A percentile compares a stretch with the other conserved stretches of the same genome.
Conservation (phyloP, 2,888 invertebrate species). For the Ellobium chinense region DNA sequence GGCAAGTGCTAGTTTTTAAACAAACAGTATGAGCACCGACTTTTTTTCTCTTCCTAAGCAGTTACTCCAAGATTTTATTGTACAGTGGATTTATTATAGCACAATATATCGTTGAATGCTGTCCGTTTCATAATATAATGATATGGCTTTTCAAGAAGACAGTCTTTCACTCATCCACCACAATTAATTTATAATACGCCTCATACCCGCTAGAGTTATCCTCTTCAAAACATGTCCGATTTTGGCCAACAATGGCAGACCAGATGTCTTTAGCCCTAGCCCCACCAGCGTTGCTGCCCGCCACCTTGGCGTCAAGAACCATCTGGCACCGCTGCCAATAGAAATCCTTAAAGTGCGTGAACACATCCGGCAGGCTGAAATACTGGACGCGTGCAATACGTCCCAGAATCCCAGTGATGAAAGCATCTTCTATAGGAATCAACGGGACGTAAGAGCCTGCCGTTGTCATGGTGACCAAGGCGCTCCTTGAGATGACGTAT, state of each 20-base stretch:
- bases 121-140: no score
- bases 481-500: slow-evolving; percentile 16
- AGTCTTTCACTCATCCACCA: slow-evolving; percentile 10
- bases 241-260: slow-evolving; percentile 3
- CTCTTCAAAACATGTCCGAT: slow-evolving; percentile 19
- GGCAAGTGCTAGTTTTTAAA: no score
- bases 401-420: slow-evolving; percentile 4
- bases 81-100: no score
- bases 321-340: slow-evolving; percentile 37
- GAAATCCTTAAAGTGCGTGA: slow-evolving; percentile 34
- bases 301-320: slow-evolving; percentile 3
- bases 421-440: slow-evolving; percentile 31
- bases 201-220: slow-evolving; percentile 10
- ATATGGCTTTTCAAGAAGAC: no score
- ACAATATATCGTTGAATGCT: no score
- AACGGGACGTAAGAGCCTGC: slow-evolving; percentile 9
- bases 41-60: no score
- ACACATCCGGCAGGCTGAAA: neutral
- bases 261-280: neutral
- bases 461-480: neutral
- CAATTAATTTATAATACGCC: slow-evolving; percentile 18
- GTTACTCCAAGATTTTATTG: no score
- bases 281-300: neutral
- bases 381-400: neutral
- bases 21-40: no score